These are phyloP conservation scores for Misgurnus mizolepis DNA, from an alignment of 2,113 vertebrate genomes.

Conservation along the genomic window DNA sequence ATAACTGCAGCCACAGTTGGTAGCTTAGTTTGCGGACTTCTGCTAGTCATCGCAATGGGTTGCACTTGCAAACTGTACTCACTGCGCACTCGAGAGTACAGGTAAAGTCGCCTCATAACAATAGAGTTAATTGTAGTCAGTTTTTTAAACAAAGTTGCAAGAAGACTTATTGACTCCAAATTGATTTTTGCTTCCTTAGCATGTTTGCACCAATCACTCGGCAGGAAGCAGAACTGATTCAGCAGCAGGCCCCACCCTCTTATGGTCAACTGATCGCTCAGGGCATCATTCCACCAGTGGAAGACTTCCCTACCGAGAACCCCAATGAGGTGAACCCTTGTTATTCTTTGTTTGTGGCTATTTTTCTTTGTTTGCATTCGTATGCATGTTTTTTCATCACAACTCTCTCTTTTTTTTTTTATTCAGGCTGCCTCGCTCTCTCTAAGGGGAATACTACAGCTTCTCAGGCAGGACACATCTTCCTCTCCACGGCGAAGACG, in stretches of 20 bases:
- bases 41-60: constrained; percentile 88
- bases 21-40: constrained; percentile 86
- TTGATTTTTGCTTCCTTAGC: constrained; percentile 59
- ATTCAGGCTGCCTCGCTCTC: constrained; percentile 81
- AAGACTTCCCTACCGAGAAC: constrained; percentile 89
- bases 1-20: constrained; percentile 87
- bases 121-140: too few relatives aligned
- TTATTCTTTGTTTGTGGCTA: not conserved
- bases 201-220: constrained; percentile 86
- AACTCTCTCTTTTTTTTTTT: not conserved
- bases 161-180: too few relatives aligned
- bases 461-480: constrained; percentile 81
- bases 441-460: constrained; percentile 84
- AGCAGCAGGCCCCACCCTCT: constrained; percentile 89
- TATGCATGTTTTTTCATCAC: not conserved
- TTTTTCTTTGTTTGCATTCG: not conserved
- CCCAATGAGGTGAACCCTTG: constrained; percentile 79
- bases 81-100: constrained; percentile 82
- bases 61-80: constrained; percentile 91
- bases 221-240: constrained; percentile 85
- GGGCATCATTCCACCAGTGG: constrained; percentile 87
- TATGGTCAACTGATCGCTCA: constrained; percentile 91
- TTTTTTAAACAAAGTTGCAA: too few relatives aligned
- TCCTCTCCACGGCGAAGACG: constrained; percentile 74
- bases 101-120: constrained; percentile 56